Evolutionary conservation across 2,113 vertebrate species (phyloP), one percentile per base, ranked within the genome.

Genomic region (Lathamus discolor): DNA sequence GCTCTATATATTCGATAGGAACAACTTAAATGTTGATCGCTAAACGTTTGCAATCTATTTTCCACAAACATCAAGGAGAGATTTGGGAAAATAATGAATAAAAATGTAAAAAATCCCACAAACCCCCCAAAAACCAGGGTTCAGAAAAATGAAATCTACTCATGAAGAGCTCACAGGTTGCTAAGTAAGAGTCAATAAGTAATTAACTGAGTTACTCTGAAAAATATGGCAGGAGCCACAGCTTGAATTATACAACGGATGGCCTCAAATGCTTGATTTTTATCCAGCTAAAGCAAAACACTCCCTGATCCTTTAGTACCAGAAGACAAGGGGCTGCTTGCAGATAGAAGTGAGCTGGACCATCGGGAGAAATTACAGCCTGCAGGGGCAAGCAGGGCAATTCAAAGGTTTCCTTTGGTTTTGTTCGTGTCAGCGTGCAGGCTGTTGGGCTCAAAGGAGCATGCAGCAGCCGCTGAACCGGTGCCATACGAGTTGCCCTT

Each of bases 401-500:
- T 69, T 77, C 28, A 41, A 19, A 73, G 18, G 12, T 31, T 77
- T 35, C 33, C 33, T 66, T n/a, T 61, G 19, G 4, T 8, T 29
- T 6, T 29, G 37, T 74, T 55, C 17, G 7, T 33, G 22, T 78
- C 39, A 28, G 17, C 76, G 29, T 88, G 59, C 44, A 77, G 75
- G 54, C 22, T 37, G 35, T 31, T 52, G 63, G 67, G 29, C 61
- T 73, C 29, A 66, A 46, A 90, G 44, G 31, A 54, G 35, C 29
- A 20, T 1, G n/a, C 19, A 83, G 72, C 63, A 77, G n/a, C 10
- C 68, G 13, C 33, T 54, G 57, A 83, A 37, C 18, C 1, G 1
- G 20, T 88, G 57, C 11, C 43, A 28, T 48, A 31, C 0, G 0
- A 23, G 13, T 13, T 84, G 25, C 31, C 37, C 46, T 81, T 4